Base-by-base conservation (phyloP, 2,888 invertebrate species). In the Eristalis intricaria region DNA sequence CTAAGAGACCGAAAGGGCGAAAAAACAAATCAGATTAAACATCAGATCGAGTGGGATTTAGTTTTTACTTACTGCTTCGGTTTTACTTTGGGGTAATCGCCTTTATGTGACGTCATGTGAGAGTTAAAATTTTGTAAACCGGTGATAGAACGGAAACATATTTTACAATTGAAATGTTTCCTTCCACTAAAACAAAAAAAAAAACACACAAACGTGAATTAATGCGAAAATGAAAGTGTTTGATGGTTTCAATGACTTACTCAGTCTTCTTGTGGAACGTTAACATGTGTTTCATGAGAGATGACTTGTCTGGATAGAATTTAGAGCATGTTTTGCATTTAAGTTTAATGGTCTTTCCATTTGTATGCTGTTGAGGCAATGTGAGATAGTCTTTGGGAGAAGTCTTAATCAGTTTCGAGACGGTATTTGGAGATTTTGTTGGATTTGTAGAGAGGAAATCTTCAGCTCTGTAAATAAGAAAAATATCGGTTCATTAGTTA, bases 81-180 rank as follows among this genome's bases (percentile, higher is more conserved):
- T 76, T 84, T 80, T 15, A 29, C 38, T 84, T 87, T 87, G 66
- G 79, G 84, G 50, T 60, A 70, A 71, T 84, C 84, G 60, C 87
- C 87, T 50, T 84, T 84, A 60, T 87, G 87, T 50, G 84, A 80
- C 71, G 61, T 71, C 87, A 87, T 87, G 58, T 87, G 87, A 60
- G 87, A 87, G 64, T 87, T 87, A 19, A 80, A 87, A 66, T 87
- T 87, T 32, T 87, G 87, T 38, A 84, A 63, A 19, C 87, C 87
- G 38, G 79, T 80, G 32, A 87, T 87, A 5, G 84, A 76, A 23
- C 87, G 87, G 73, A 87, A 87, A 73, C 87, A 87, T 58, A 87
- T 84, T 64, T 87, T 87, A 35, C 87, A 87, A 11, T 83, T 87
- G 26, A 87, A 87, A n/a, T 84, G 84, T 43, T 87, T 87, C 40